Percentiles rank a stretch among this genome's conserved stretches.
Evolutionary conservation across 2,113 vertebrate species (phyloP).

Genomic region (Mormoops blainvillei): DNA sequence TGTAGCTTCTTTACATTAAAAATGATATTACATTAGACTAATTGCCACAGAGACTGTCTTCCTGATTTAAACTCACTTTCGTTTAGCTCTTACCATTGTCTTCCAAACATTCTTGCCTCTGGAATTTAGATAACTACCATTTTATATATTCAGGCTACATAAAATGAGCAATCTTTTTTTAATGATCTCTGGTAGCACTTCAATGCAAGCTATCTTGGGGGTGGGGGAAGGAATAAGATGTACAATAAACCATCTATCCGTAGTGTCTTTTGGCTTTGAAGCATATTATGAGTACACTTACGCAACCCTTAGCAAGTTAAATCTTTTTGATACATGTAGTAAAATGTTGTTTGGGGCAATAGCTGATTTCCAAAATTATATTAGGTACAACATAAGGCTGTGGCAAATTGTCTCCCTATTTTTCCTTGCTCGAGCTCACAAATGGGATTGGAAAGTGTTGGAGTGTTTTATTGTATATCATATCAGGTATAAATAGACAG

Average conservation of each 20-base stretch:
- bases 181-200: conserved; percentile 76
- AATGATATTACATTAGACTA: conserved; percentile 77
- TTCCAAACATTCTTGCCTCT: conserved; percentile 68
- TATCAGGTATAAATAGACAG: conserved; percentile 42
- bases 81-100: conserved; percentile 76
- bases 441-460: conserved; percentile 47
- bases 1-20: conserved; percentile 77
- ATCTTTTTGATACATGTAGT: conserved; percentile 77
- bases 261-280: conserved; percentile 72
- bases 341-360: conserved; percentile 77
- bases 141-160: conserved; percentile 75
- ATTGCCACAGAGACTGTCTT: conserved; percentile 61
- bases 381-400: conserved; percentile 67
- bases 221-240: conserved; percentile 45
- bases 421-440: conserved; percentile 51
- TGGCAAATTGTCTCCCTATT: conserved; percentile 67
- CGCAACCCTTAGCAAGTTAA: conserved; percentile 68
- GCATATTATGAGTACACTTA: conserved; percentile 73
- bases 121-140: conserved; percentile 72
- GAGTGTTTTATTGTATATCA: conserved; percentile 51
- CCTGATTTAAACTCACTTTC: conserved; percentile 72
- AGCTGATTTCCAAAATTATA: conserved; percentile 78
- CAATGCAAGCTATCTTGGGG: conserved; percentile 64
- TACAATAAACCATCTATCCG: conserved; percentile 71
- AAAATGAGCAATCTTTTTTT: conserved; percentile 80